These are phyloP conservation scores for Camelus bactrianus DNA, from an alignment of 2,113 vertebrate genomes.

Conservation along the genomic window DNA sequence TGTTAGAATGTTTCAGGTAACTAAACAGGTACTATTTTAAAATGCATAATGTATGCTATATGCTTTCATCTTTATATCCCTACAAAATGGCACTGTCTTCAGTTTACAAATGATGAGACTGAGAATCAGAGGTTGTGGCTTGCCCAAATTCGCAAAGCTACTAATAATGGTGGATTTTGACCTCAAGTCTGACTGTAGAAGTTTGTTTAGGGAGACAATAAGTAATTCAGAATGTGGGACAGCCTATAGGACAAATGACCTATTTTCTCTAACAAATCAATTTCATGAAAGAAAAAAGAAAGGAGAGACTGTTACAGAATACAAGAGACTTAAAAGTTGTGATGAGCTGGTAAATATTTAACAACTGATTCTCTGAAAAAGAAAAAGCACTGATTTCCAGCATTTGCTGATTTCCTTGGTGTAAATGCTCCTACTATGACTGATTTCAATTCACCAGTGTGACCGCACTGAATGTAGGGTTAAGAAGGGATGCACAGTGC, in stretches of 20 bases:
- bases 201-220: slow-evolving; percentile 4
- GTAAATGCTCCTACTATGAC: not conserved
- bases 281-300: slow-evolving; percentile 27
- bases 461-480: not conserved
- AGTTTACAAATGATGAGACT: slow-evolving; percentile 25
- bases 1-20: not conserved
- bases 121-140: slow-evolving; percentile 27
- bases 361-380: not conserved
- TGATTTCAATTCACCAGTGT: not conserved
- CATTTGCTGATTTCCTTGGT: slow-evolving; percentile 6
- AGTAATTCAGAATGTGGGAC: slow-evolving; percentile 7
- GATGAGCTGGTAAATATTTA: slow-evolving; percentile 13
- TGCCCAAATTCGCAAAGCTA: not conserved
- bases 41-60: not conserved
- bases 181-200: not conserved
- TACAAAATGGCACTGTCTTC: not conserved
- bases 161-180: slow-evolving; percentile 25
- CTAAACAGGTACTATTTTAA: not conserved
- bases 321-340: not conserved
- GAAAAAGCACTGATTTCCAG: not conserved
- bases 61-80: slow-evolving; percentile 7
- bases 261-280: slow-evolving; percentile 46
- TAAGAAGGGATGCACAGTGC: not conserved
- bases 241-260: slow-evolving; percentile 7
- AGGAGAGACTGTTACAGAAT: not conserved